Conservation (phyloP, 2,888 invertebrate species). For the Panzeria rudis region DNA sequence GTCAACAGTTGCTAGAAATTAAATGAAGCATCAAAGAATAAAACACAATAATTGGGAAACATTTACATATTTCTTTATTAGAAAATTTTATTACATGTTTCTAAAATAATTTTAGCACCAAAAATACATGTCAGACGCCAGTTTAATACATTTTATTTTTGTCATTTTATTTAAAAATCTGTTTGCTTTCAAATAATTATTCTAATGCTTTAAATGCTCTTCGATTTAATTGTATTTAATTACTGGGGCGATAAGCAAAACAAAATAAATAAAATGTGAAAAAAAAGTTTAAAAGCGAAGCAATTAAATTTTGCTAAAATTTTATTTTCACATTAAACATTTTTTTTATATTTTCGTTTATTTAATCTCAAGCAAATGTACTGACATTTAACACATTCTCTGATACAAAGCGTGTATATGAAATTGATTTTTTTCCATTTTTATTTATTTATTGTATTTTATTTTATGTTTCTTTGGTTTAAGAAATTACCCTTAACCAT, state of each 20-base stretch:
- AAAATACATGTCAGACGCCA: constrained; percentile 12
- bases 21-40: neutral
- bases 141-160: constrained; percentile 5
- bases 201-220: constrained; percentile 26
- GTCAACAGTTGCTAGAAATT: neutral
- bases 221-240: constrained; percentile 44
- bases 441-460: neutral
- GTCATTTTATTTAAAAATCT: neutral
- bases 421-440: neutral
- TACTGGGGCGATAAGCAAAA: constrained; percentile 36
- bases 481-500: neutral
- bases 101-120: neutral
- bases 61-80: too few species aligned
- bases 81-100: neutral
- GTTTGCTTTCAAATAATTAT: constrained; percentile 4
- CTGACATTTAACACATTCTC: constrained; percentile 55
- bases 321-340: constrained; percentile 29
- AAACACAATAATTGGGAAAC: too few species aligned
- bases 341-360: constrained; percentile 29
- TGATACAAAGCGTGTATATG: constrained; percentile 8
- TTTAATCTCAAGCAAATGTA: constrained; percentile 26
- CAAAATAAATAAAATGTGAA: constrained; percentile 22
- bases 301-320: constrained; percentile 44
- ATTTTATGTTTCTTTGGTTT: neutral
- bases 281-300: neutral